phyloP scores from a whole-genome alignment of 1,140 invertebrate genomes.

The Helicoverpa zea region DNA sequence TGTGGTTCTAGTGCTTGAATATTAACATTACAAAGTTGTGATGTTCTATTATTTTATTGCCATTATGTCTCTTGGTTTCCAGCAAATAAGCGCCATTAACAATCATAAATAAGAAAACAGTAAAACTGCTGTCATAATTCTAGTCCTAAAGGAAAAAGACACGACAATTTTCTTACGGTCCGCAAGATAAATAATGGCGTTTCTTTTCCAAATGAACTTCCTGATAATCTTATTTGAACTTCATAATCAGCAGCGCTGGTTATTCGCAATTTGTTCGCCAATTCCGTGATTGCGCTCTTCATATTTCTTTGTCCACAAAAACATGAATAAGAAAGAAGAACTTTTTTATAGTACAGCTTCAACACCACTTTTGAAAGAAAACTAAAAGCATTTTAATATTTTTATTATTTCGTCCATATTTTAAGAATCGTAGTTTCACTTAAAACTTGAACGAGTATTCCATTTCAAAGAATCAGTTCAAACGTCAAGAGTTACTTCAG shows the following conservation, averaged over 20 bases:
- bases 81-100: background rate
- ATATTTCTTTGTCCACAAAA: background rate
- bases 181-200: background rate
- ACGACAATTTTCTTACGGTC: background rate
- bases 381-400: background rate
- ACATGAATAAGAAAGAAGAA: background rate
- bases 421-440: background rate
- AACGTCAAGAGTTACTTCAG: background rate
- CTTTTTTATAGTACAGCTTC: background rate
- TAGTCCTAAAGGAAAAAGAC: background rate
- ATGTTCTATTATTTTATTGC: too few relatives aligned
- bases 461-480: background rate
- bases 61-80: too few relatives aligned
- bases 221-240: background rate
- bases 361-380: background rate
- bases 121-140: background rate
- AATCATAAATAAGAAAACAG: constrained; percentile 8
- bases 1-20: too few relatives aligned
- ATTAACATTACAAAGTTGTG: too few relatives aligned
- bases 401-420: constrained; percentile 4
- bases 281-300: background rate
- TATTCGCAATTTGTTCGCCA: constrained; percentile 7
- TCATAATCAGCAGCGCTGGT: constrained; percentile 1
- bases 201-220: constrained; percentile 13
- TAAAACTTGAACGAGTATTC: background rate